Percentiles rank a stretch among this genome's conserved stretches.
These are phyloP conservation scores for Pogonocherus hispidulus DNA, from an alignment of 2,888 invertebrate species.

Conservation along the genomic window DNA sequence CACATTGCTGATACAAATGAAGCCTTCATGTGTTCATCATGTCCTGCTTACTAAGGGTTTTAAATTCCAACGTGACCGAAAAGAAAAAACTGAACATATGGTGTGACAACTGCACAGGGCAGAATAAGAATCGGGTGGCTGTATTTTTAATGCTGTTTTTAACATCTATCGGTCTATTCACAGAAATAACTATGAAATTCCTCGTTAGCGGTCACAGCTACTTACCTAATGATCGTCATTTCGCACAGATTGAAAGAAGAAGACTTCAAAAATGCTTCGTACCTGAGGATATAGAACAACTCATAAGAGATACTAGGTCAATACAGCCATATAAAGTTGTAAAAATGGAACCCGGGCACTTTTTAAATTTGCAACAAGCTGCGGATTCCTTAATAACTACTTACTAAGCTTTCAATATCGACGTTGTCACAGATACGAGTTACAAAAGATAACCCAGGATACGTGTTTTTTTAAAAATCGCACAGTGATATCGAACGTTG, in stretches of 20 bases:
- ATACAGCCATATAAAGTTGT: slow-evolving; percentile 26
- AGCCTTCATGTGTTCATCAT: no score
- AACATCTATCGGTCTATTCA: slow-evolving; percentile 33
- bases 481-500: no score
- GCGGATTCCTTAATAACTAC: slow-evolving; percentile 26
- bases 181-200: no score
- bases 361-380: slow-evolving; percentile 29
- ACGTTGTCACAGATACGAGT: slow-evolving; percentile 23
- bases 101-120: slow-evolving; percentile 31
- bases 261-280: slow-evolving; percentile 13
- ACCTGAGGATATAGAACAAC: slow-evolving; percentile 22
- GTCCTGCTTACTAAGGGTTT: no score
- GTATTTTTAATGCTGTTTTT: slow-evolving; percentile 31
- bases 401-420: slow-evolving; percentile 28
- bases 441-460: slow-evolving; percentile 24
- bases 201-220: slow-evolving; percentile 28
- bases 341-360: slow-evolving; percentile 26
- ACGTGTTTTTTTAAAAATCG: not conserved
- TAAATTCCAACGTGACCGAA: no score
- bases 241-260: slow-evolving; percentile 31
- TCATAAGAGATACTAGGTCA: slow-evolving; percentile 26
- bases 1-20: no score
- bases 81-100: slow-evolving; percentile 34
- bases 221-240: slow-evolving; percentile 34
- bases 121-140: slow-evolving; percentile 31